Evolutionary conservation across 1,140 invertebrate genomes (phyloP), one percentile per base, ranked within the genome.

Genomic region (Hetaerina americana): DNA sequence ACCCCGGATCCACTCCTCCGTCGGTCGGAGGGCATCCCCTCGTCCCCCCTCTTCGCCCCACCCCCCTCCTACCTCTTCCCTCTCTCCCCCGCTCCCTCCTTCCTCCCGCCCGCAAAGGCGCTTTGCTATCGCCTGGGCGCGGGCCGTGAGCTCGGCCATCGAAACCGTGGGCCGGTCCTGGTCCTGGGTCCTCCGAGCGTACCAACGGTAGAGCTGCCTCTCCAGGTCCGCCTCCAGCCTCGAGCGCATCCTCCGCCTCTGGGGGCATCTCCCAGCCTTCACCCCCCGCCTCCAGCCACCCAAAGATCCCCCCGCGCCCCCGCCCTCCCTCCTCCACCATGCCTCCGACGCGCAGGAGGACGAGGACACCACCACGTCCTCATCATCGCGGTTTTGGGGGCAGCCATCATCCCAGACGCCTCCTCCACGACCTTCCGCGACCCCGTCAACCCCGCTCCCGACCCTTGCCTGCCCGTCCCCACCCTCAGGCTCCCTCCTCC

Each of bases 1-100:
- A 26, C 70, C 72, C 0, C 69, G 27, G 5, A 75, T 49, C 76
- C 77, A 77, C 5, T 74, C 74, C 15, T 28, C 31, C 67, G 49
- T 74, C 67, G 27, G 26, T 6, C 15, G 66, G 5, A 28, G 22
- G 3, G 22, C 40, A n/a, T 57, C 22, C 3, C 15, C 22, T n/a
- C 15, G 22, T n/a, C 22, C 40, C 3, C 15, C 22, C 40, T 12
- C 15, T n/a, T 57, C 40, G 15, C 40, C 40, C 15, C 22, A 18
- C 2, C 40, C 40, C 40, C 22, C 40, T 1, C 22, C 40, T n/a
- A n/a, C 2, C 40, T 3, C 40, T n/a, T 57, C 40, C 10, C 22
- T 57, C 40, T 57, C 40, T n/a, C 22, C 15, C 15, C 22, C 40
- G 1, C 40, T n/a, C 3, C 40, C 22, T 12, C 22, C 40, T 18